Base-by-base conservation (phyloP, 2,888 invertebrate species). In the Blomia tropicalis region DNA sequence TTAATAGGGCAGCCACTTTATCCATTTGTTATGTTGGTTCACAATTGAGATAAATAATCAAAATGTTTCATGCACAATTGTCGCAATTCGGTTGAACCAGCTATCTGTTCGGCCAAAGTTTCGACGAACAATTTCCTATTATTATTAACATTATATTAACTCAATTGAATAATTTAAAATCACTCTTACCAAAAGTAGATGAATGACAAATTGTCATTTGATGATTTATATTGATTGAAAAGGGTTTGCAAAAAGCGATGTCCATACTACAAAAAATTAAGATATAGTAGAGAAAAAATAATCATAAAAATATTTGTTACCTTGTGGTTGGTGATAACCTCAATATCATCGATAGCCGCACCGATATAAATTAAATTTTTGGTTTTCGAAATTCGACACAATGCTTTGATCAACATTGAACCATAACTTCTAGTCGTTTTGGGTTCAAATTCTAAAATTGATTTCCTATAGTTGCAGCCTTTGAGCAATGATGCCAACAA, bases 401-500 rank as follows among this genome's bases (percentile, higher is more conserved):
- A 14, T 14, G 56, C 56, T 36, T 56, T 56, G 2, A 56, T 14
- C 56, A 56, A 25, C 56, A 56, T 56, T 2, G 11, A 29, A n/a
- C 11, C 27, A 3, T 19, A 2, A 25, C 23, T 56, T 14, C 11
- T 31, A 22, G 2, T 31, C n/a, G 56, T 1, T 19, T 29, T 56
- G 17, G 22, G 2, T 31, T 29, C 25, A 2, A 14, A 27, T 4
- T 27, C 25, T 22, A 2, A 14, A 1, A 27, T 31, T 2, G 29
- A 29, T 30, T 27, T 31, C 11, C 17, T 14, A 58, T 30, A 62
- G 36, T 43, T 58, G 41, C 22, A 43, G 25, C 44, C n/a, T n/a
- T 30, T 43, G 25, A 62, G 27, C 23, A 62, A 32, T 25, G 58
- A 58, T 58, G 58, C 25, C 11, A 58, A 19, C 11, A 62, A 41